Evolutionary conservation across 2,888 invertebrate genomes (phyloP), one percentile per base, ranked within the genome.

Genomic region (Metalampra italica): DNA sequence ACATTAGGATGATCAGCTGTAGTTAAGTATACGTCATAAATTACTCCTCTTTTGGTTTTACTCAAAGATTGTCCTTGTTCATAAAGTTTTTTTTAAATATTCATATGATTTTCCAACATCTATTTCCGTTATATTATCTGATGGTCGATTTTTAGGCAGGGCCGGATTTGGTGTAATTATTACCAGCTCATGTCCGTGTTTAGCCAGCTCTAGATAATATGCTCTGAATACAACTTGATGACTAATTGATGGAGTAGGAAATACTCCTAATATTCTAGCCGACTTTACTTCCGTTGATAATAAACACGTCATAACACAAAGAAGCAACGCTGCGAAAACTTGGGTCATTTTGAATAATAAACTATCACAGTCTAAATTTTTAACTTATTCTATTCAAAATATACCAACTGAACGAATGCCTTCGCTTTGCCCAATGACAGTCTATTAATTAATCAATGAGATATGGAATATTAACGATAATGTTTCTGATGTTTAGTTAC

Each of bases 111-210:
- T 34, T 11, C 55, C 51, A 0, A 56, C 45, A 36, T 63, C 59
- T 0, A 65, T 61, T 55, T 65, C 55, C 1, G 57, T 64, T 9
- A 59, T 29, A 47, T 63, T 65, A 14, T 44, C 34, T 30, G 43
- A 7, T 7, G 43, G 15, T 12, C 30, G n/a, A 11, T 30, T 30
- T 30, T 64, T 58, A 0, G 56, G 45, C 13, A 60, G 67, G 1
- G 50, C 55, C 5, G 80, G 79, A 46, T 80, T 49, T 12, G 85
- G 48, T 0, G 84, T 80, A 3, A 81, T 46, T 0, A 82, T 57
- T 0, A 71, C 63, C 0, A 87, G 45, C 41, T 85, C 65, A 41
- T 88, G 85, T 2, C 85, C 86, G 9, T 75, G 60, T 39, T 53
- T 60, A 0, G 68, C 70, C 38, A 88, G 56, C 30, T 74, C 76